Base-by-base conservation (phyloP, 2,797 vertebrate genomes). In the Denticeps clupeoides region DNA sequence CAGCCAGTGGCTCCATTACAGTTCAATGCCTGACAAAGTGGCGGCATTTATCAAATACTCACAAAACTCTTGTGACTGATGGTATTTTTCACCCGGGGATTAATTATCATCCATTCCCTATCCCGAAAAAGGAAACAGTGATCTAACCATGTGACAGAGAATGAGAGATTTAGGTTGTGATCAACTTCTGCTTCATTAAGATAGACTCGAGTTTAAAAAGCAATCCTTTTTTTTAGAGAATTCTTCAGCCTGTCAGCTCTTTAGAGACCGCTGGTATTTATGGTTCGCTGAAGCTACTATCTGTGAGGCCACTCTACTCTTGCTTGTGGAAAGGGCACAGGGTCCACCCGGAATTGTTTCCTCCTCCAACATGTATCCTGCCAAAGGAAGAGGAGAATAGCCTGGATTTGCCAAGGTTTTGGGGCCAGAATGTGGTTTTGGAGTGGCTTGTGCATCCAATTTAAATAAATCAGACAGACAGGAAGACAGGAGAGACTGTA, bases 41-140 rank as follows among this genome's bases (percentile, higher is more conserved):
- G 51, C 44, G 29, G 58, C 55, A 74, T 78, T 73, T 71, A 77
- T 77, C 53, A 52, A 40, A 43, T 16, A 42, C 61, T 61, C 72
- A 69, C 78, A 25, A 47, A 72, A 70, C 66, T 59, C 67, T 70
- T 59, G 68, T 44, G 66, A 66, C 70, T 61, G 64, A 69, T 73
- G 70, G 74, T 69, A 70, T 67, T 46, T 64, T 63, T 59, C 72
- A 67, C 71, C 57, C 23, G 51, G 50, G 65, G 71, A 80, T 79
- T 78, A 76, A 83, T 82, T 78, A 76, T 67, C 60, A 63, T 75
- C n/a, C n/a, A n/a, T n/a, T n/a, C 67, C 71, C 72, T 67, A 60
- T 66, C 55, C 56, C 51, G 62, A 58, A 73, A 80, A 80, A 72
- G 64, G 65, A 81, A 82, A 79, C 73, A 79, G 78, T 79, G 77